Percentiles rank a stretch among this genome's conserved stretches.
These are phyloP conservation scores for Silvanus unidentatus DNA, from an alignment of 2,888 invertebrate species.

Conservation along the genomic window DNA sequence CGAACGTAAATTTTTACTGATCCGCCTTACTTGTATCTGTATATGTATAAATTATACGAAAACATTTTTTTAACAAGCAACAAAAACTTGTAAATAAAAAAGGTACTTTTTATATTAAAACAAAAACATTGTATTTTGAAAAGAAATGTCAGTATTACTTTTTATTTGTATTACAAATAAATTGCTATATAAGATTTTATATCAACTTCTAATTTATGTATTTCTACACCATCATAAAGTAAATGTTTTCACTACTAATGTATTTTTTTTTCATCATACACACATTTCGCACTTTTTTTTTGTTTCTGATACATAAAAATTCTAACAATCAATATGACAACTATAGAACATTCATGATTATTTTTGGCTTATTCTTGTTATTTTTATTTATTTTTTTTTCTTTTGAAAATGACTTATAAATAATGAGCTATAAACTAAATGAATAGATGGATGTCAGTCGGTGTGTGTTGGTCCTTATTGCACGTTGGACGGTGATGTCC, in stretches of 20 bases:
- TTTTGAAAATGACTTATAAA: constrained; percentile 36
- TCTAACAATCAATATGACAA: constrained; percentile 38
- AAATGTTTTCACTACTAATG: no score
- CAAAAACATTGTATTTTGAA: no score
- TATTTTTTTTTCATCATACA: constrained; percentile 11
- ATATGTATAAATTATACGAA: constrained; percentile 1
- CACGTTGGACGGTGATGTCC: constrained; percentile 46
- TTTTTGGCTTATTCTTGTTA: constrained; percentile 32
- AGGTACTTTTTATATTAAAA: not conserved
- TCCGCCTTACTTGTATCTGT: not conserved
- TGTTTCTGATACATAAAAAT: constrained; percentile 34
- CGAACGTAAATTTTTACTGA: no score
- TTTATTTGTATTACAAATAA: no score
- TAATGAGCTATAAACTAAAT: constrained; percentile 44
- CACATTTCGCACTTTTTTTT: constrained; percentile 29
- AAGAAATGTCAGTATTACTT: no score
- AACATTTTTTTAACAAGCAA: not conserved
- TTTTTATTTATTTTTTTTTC: constrained; percentile 8
- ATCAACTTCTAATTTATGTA: no score
- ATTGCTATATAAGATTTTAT: no score
- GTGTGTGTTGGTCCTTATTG: constrained; percentile 49
- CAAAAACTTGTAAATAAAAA: constrained; percentile 1
- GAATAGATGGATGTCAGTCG: constrained; percentile 46
- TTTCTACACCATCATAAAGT: no score
- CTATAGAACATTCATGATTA: constrained; percentile 46